Evolutionary conservation across 2,113 vertebrate genomes (phyloP), one percentile per base, ranked within the genome.

Genomic region (Scomber japonicus): DNA sequence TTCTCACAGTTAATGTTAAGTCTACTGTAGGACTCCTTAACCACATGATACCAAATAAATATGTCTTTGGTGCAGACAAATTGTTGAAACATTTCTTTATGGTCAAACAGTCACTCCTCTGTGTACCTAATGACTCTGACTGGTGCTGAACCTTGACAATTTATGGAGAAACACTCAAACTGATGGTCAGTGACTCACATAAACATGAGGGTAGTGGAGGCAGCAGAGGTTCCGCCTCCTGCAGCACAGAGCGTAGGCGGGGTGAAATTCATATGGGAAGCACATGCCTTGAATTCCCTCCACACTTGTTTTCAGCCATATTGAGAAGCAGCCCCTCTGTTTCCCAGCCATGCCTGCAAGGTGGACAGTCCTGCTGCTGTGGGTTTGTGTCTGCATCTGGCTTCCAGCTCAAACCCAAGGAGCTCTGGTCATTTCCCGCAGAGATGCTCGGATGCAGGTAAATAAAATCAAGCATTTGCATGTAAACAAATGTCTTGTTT

Each of bases 381-480:
- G 71, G 83, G 12, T 71, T 31, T 91, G 82, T n/a, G 17, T 84
- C 40, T 79, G 55, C 63, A 40, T 84, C 61, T 63, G 66, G 51
- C 30, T 85, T 56, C 71, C 81, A 27, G 69, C 62, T 54, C 79
- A 72, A 51, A 72, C 4, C 13, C 44, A 31, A 15, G 86, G 83
- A 60, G 78, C 73, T 54, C 57, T 89, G 61, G 44, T 88, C 8
- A 11, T 86, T 78, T 86, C 84, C 51, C 62, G 40, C 30, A 80
- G 79, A 31, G 55, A 77, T 73, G 78, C 57, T 45, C 57, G 27
- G 7, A 12, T 53, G 35, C 53, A 87, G 93, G 94, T 95, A 92
- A 71, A 79, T 54, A 31, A 59, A 50, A 77, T 4, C 53, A 51
- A n/a, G 24, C 13, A 11, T 48, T 64, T 61, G 35, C n/a, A 10